phyloP scores from a whole-genome alignment of 2,113 vertebrate genomes.

The Rhynchomys soricoides region DNA sequence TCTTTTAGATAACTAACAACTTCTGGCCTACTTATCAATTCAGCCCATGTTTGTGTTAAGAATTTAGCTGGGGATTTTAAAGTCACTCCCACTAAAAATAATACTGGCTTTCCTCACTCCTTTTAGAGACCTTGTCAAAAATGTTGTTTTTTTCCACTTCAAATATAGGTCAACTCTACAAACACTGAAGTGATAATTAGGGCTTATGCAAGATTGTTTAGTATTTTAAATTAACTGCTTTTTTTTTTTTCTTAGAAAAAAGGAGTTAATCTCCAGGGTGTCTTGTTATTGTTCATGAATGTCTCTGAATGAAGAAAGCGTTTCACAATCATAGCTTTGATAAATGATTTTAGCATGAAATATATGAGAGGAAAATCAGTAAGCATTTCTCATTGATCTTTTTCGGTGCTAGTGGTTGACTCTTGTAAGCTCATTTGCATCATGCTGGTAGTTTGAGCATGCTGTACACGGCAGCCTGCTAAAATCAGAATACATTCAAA shows the following conservation, averaged over 20 bases:
- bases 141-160: conserved; percentile 48
- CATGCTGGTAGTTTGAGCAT: neutral
- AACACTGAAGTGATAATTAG: conserved; percentile 77
- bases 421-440: neutral
- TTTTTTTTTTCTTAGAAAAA: conserved; percentile 16
- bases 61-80: conserved; percentile 66
- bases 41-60: conserved; percentile 52
- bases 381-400: conserved; percentile 4
- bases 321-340: conserved; percentile 46
- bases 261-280: conserved; percentile 24
- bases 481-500: conserved; percentile 63
- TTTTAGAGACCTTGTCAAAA: conserved; percentile 72
- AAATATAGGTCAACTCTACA: conserved; percentile 65
- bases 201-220: conserved; percentile 66
- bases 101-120: conserved; percentile 72
- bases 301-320: conserved; percentile 28
- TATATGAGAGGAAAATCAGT: neutral
- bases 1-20: conserved; percentile 45
- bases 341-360: conserved; percentile 44
- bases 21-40: conserved; percentile 61
- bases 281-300: conserved; percentile 38
- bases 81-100: conserved; percentile 70
- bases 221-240: conserved; percentile 65
- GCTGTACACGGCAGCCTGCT: neutral
- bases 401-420: conserved; percentile 27